Evolutionary conservation across 2,888 invertebrate species (phyloP), one percentile per base, ranked within the genome.

Genomic region (Drosophila falleni): DNA sequence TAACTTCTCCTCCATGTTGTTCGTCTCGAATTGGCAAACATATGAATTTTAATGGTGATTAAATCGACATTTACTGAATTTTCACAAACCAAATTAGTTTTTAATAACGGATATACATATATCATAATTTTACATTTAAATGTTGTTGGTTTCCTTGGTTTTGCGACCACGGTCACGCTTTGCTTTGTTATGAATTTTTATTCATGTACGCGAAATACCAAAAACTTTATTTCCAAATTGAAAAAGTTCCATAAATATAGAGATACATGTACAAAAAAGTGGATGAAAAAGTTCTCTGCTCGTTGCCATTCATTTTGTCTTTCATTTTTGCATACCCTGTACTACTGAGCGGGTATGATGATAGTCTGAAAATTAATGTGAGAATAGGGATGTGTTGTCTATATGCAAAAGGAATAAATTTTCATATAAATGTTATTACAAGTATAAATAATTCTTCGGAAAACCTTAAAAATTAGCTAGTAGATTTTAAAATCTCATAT

Each of bases 151-250:
- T 73, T 67, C 71, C 39, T 68, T 62, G 54, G n/a, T 54, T 71
- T 65, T 73, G 70, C 65, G 42, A 33, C 55, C 33, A 35, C 63
- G 73, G 80, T 72, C 81, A 84, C 87, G 85, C 69, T 80, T 78
- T 71, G 75, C 75, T 80, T 87, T 87, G 87, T 87, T 89, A 76
- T 85, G 89, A 89, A 84, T 50, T 50, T 50, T 33, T 87, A 86
- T 84, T 87, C 83, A 89, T 87, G 68, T 73, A 71, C 72, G 80
- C 82, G 74, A 78, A 84, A 84, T 83, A 68, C 71, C 70, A 62
- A 81, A 84, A 86, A 80, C 82, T 89, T 86, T 85, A 86, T 82
- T 86, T 85, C 73, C 85, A 89, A 86, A 86, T 86, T 86, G 86
- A 86, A 86, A 86, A 86, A 86, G 89, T 86, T 86, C 76, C 78